phyloP scores from a whole-genome alignment of 2,888 invertebrate species.

The Vesta saturnalis region DNA sequence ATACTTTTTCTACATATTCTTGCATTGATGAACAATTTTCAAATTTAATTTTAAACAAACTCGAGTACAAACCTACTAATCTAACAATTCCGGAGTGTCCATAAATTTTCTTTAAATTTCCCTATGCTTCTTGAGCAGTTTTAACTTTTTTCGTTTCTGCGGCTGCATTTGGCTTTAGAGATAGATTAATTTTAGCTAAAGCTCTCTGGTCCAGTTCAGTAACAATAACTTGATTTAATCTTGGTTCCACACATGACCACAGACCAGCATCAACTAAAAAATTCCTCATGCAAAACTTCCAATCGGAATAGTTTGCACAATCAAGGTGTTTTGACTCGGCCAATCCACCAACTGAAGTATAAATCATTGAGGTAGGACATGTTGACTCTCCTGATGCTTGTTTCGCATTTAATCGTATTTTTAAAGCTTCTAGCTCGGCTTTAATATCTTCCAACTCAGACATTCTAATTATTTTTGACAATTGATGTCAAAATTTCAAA shows the following conservation, averaged over 20 bases:
- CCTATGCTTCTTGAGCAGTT: background rate
- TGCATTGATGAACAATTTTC: background rate
- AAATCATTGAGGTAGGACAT: background rate
- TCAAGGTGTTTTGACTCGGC: background rate
- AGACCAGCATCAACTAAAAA: background rate
- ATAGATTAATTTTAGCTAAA: background rate
- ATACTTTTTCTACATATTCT: background rate
- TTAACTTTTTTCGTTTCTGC: background rate
- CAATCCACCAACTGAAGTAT: background rate
- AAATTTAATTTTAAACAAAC: background rate
- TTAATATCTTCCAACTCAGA: too few species aligned
- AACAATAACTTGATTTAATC: background rate
- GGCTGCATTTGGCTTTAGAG: background rate
- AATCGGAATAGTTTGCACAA: background rate
- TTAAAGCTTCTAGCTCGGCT: too few species aligned
- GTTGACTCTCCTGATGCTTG: background rate
- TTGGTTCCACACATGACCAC: background rate
- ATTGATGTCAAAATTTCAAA: too few species aligned
- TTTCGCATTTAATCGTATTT: too few species aligned
- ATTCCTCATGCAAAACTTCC: constrained; percentile 8
- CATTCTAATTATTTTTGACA: too few species aligned
- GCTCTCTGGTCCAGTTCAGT: background rate
- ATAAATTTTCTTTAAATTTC: background rate
- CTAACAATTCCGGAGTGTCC: background rate
- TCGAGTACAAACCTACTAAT: background rate